Percentiles rank a stretch among this genome's conserved stretches.
These are phyloP conservation scores for Cinclus mexicanus DNA, from an alignment of 2,113 vertebrate species.

Conservation along the genomic window DNA sequence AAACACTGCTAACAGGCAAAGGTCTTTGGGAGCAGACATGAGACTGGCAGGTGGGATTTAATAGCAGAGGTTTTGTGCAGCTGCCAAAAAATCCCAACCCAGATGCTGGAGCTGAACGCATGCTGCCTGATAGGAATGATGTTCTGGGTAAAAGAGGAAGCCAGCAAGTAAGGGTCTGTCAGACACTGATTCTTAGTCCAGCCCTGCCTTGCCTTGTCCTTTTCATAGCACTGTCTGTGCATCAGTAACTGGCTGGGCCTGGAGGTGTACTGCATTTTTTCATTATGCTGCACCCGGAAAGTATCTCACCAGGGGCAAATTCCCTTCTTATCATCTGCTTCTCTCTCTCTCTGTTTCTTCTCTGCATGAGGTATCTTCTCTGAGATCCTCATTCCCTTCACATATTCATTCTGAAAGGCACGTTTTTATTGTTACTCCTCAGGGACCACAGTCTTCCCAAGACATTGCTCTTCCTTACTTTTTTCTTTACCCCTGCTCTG, in stretches of 20 bases:
- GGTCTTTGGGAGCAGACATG: constrained; percentile 57
- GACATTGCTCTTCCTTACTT: not conserved
- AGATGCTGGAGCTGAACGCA: constrained; percentile 51
- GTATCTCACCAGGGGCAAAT: not conserved
- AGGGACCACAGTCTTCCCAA: not conserved
- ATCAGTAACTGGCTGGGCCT: not conserved
- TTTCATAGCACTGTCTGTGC: not conserved
- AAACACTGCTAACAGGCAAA: constrained; percentile 46
- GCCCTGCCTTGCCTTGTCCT: not conserved
- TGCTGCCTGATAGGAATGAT: constrained; percentile 15
- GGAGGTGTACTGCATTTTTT: not conserved
- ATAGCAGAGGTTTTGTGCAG: constrained; percentile 51
- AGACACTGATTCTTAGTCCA: not conserved
- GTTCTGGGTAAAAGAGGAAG: constrained; percentile 23
- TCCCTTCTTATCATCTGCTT: not conserved
- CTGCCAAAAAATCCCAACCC: constrained; percentile 52
- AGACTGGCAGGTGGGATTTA: constrained; percentile 60
- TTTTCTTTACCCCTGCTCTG: not conserved
- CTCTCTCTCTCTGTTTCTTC: not conserved
- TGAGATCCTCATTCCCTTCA: not conserved
- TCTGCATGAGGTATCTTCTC: not conserved
- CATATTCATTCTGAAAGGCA: not conserved
- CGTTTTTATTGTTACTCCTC: not conserved
- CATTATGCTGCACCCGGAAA: not conserved
- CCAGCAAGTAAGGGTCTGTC: constrained; percentile 7